Evolutionary conservation across 2,797 vertebrate genomes (phyloP).

Genomic region (Monodelphis domestica): DNA sequence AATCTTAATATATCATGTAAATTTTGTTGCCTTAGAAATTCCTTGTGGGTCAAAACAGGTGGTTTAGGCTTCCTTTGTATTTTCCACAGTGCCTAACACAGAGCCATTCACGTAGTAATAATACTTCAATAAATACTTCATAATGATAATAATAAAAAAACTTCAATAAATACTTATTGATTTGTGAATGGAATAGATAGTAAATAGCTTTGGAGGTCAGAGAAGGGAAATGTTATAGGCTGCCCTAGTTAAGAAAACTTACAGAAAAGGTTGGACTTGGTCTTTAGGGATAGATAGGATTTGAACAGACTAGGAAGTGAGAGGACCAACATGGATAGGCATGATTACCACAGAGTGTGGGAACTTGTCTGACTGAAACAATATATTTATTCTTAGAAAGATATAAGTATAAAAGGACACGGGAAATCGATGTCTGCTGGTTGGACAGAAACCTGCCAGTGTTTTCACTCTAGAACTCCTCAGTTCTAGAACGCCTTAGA

Average conservation of each 20-base stretch:
- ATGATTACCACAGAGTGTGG: background rate
- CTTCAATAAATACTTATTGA: background rate
- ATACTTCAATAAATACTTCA: too few relatives aligned
- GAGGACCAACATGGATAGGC: background rate
- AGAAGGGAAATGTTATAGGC: background rate
- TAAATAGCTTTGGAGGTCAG: background rate
- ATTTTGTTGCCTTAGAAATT: background rate
- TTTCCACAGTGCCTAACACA: background rate
- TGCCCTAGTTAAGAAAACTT: background rate
- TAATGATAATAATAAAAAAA: too few relatives aligned
- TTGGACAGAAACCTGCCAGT: background rate
- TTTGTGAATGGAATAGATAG: background rate
- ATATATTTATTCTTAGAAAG: background rate
- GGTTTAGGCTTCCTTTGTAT: background rate
- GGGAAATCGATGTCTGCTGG: background rate
- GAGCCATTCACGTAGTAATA: background rate
- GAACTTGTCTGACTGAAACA: background rate
- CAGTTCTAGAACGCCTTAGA: too few relatives aligned
- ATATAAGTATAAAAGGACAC: background rate
- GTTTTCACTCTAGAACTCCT: background rate
- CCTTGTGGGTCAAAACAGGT: background rate
- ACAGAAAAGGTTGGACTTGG: background rate
- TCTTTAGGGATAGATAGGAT: background rate
- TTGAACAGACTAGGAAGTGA: background rate
- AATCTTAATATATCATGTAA: background rate